Base-by-base conservation (phyloP, 2,113 vertebrate genomes). In the Rhodinocichla rosea region DNA sequence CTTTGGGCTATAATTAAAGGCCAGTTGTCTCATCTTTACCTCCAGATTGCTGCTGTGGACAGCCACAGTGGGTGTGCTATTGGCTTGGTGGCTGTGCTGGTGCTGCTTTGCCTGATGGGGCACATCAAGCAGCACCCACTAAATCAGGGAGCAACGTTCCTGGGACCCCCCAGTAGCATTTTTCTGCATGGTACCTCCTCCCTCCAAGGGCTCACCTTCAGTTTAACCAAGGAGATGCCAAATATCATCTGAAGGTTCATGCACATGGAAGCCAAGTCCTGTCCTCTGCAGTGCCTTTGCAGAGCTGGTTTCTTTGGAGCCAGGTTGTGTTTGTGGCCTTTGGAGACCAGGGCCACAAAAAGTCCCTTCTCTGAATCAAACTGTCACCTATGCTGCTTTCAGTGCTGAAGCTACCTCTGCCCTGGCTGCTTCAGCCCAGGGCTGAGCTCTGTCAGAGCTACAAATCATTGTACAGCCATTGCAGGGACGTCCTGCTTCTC, bases 181-280 rank as follows among this genome's bases (percentile, higher is more conserved):
- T 56, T 83, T 69, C 47, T 59, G 7, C 0, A 0, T 1, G 1
- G 20, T 21, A 44, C 13, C 11, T 28, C 18, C 47, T 30, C 26
- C 9, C 2, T 2, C 0, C 27, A 59, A 52, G 56, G 65, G 22
- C 6, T 63, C 19, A 18, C 15, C 13, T 4, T 6, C 33, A 74
- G 39, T 24, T 57, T 42, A 28, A 77, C 5, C 2, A 21, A 37
- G 47, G 8, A 87, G 44, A 28, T 76, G 32, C 35, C 71, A 78
- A 73, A 22, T 40, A 21, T 22, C 37, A 60, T 22, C 45, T 28
- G 10, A 37, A 79, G 6, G 13, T 63, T 63, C 32, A 28, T 2
- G 26, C 6, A 59, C 6, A 18, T 7, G 10, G 63, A 77, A 79
- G 30, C 22, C 33, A 83, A 84, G 18, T 33, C 62, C 32, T 45